Base-by-base conservation (phyloP, 2,888 invertebrate genomes). In the Meghimatium bilineatum region DNA sequence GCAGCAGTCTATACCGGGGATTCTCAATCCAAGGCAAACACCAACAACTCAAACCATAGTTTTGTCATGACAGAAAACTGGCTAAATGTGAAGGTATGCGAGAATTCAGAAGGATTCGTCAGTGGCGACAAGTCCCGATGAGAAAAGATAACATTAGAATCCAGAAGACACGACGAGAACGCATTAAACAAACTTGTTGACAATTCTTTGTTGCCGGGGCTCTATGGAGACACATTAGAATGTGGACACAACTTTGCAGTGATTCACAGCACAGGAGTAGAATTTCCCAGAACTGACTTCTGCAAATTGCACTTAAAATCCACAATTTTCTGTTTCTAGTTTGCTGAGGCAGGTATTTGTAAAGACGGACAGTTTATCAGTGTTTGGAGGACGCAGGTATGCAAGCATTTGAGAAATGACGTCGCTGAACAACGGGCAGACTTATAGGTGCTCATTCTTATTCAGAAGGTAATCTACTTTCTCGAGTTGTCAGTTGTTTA, bases 171-270 rank as follows among this genome's bases (percentile, higher is more conserved):
- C 38, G 77, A 63, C 63, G 66, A 60, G 66, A 60, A 77, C 66
- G 77, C 38, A 29, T 63, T n/a, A 63, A 77, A 66, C 77, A 77
- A 77, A 77, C 77, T 14, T 20, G 12, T 77, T 77, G 77, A 66
- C 77, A 66, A 77, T n/a, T 66, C 66, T 14, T 26, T 56, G 63
- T 56, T 56, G 36, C 10, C 63, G 20, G n/a, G 23, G n/a, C 77
- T 0, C 60, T 56, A n/a, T 38, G 36, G 63, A 77, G 66, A 63
- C 77, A 77, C 66, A 66, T 66, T 77, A 76, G 20, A 34, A 76
- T n/a, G 32, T 76, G 56, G 76, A 76, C 76, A 76, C 56, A 76
- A 60, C 34, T 2, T 26, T 20, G 56, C 1, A 1, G 34, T 36
- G 34, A 60, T 10, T 76, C 32, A 49, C 69, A 49, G 44, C 17